Conservation (phyloP, 2,888 invertebrate genomes). For the Polymixis lichenea region DNA sequence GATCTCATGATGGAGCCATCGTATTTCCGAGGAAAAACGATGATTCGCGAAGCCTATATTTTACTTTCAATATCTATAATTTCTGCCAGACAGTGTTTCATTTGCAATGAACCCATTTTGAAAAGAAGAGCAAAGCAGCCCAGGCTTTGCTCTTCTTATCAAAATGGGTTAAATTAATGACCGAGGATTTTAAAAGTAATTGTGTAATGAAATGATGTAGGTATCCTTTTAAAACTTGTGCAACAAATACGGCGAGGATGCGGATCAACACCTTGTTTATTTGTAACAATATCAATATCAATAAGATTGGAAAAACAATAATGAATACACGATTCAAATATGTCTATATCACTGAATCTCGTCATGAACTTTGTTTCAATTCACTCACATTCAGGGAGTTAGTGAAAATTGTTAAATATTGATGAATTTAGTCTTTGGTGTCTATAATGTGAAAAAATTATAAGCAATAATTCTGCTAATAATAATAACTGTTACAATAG, state of each 20-base stretch:
- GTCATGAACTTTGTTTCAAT: neutral
- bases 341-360: constrained; percentile 39
- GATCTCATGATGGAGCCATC: neutral
- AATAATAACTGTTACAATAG: constrained; percentile 28
- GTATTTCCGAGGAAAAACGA: neutral
- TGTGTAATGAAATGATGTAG: neutral
- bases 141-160: no score
- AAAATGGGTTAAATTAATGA: constrained; percentile 6
- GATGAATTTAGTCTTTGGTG: constrained; percentile 47
- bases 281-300: constrained; percentile 2
- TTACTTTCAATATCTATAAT: neutral
- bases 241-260: neutral
- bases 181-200: neutral
- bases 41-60: neutral
- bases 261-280: constrained; percentile 13
- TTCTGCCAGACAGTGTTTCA: neutral
- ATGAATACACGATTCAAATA: constrained; percentile 24
- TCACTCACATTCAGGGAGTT: constrained; percentile 11
- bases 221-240: neutral
- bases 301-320: constrained; percentile 9
- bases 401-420: constrained; percentile 14
- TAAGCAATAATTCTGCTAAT: constrained; percentile 33
- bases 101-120: no score
- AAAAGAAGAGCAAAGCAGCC: no score
- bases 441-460: constrained; percentile 39